Evolutionary conservation across 2,113 vertebrate species (phyloP).

Genomic region (Hypanus sabinus): DNA sequence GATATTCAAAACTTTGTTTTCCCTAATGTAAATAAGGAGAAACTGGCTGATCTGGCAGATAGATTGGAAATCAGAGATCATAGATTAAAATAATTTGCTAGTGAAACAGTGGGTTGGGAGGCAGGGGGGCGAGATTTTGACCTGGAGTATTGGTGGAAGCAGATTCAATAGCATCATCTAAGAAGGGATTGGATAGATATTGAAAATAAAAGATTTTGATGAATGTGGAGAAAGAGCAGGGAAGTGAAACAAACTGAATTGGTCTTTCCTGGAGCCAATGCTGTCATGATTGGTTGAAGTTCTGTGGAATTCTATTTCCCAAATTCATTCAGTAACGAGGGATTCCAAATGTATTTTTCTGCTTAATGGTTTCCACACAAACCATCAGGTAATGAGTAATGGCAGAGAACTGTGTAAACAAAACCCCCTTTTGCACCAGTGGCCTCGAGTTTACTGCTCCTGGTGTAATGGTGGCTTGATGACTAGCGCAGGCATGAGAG

Average conservation of each 20-base stretch:
- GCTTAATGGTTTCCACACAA: background rate
- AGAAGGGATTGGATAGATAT: background rate
- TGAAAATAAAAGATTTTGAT: background rate
- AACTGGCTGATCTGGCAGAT: too few species aligned
- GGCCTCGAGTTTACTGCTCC: background rate
- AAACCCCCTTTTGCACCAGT: too few species aligned
- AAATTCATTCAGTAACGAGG: background rate
- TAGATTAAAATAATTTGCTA: too few species aligned
- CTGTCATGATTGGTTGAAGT: background rate
- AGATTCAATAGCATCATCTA: background rate
- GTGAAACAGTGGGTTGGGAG: too few species aligned
- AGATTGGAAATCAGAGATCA: too few species aligned
- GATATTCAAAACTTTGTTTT: too few species aligned
- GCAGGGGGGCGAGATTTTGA: background rate
- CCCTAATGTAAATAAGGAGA: too few species aligned
- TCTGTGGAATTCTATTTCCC: background rate
- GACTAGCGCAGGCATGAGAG: background rate
- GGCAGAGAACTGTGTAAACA: background rate
- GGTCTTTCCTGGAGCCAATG: background rate
- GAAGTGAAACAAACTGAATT: background rate
- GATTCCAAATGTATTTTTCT: background rate
- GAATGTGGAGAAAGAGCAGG: background rate
- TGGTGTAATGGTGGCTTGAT: background rate
- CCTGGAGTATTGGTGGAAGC: background rate
- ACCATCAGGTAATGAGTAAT: background rate